Base-by-base conservation (phyloP, 2,888 invertebrate species). In the Hesperia comma region DNA sequence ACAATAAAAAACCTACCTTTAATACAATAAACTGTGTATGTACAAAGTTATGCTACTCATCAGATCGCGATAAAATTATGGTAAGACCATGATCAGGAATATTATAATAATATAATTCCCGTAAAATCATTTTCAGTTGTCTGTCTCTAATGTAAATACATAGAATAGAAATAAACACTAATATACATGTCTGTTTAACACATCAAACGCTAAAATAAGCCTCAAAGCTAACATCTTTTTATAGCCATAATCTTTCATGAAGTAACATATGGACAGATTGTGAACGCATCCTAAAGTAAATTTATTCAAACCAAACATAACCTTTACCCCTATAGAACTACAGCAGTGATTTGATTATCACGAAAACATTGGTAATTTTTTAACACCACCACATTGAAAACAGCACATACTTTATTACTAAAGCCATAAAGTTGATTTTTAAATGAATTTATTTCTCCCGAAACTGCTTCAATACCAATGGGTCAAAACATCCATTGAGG, bases 231-330 rank as follows among this genome's bases (percentile, higher is more conserved):
- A 62, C 26, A 33, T 54, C 43, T 63, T 56, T 56, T 63, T 56
- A 63, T 26, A 37, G 41, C 6, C 7, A 46, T 17, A 49, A 49
- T 12, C 17, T 3, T 15, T 68, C 70, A 63, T 69, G 68, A 67
- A 61, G 67, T 70, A 70, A 71, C 73, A 71, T 55, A 62, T 70
- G 71, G 66, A n/a, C 75, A 75, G 72, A 73, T 72, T 73, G 73
- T 70, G 56, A 70, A 67, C 72, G 69, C 51, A 70, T 69, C 67
- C 56, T 14, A 17, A 15, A 46, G 21, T 41, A 33, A 51, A 51
- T 7, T 10, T 15, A 43, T 41, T 15, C 19, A n/a, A 40, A 17
- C 12, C n/a, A 32, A 53, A 21, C 57, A 17, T 6, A 17, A 17
- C 12, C 37, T 51, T 51, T 58, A 64, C 53, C 1, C 6, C 26